Base-by-base conservation (phyloP, 2,113 vertebrate genomes). In the Macquaria ambigua region DNA sequence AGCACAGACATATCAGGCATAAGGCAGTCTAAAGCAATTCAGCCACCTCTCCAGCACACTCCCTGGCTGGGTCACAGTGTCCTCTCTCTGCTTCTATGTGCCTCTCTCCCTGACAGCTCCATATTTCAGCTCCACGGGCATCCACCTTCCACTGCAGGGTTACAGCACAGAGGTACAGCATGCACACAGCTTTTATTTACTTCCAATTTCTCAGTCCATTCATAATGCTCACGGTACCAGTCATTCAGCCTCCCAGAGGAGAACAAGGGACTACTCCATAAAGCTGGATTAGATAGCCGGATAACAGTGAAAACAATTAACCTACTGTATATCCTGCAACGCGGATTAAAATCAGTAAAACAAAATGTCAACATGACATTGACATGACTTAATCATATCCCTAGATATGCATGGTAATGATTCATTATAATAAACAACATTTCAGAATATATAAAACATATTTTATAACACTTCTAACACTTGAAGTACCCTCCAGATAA, bases 51-150 rank as follows among this genome's bases (percentile, higher is more conserved):
- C 80, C 43, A 25, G 43, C 63, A 58, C 74, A n/a, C 34, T 78
- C 64, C 67, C 75, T 67, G 85, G 69, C 71, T 79, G 84, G 90
- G 89, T 91, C 90, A 87, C 83, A 14, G 77, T 77, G 91, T 91
- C 90, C 83, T 91, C 84, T 81, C 59, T 79, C 75, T 74, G 71
- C 82, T 56, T 62, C 81, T 71, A n/a, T 80, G 82, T 81, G 81
- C 53, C 34, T 34, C 74, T 86, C 59, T 55, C 1, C 11, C 23
- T 90, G 93, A 94, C 91, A 91, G 90, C 85, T 87, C 84, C 90
- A 94, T 93, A 92, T 92, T 92, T 92, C 87, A 92, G 85, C 88
- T 87, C 91, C 66, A 76, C 79, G 48, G 88, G 88, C 80, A 68
- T 86, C 59, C 86, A 77, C 64, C 53, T 66, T 84, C 67, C 84